Evolutionary conservation across 2,888 invertebrate species (phyloP), one percentile per base, ranked within the genome.

Genomic region (Mythimna vitellina): DNA sequence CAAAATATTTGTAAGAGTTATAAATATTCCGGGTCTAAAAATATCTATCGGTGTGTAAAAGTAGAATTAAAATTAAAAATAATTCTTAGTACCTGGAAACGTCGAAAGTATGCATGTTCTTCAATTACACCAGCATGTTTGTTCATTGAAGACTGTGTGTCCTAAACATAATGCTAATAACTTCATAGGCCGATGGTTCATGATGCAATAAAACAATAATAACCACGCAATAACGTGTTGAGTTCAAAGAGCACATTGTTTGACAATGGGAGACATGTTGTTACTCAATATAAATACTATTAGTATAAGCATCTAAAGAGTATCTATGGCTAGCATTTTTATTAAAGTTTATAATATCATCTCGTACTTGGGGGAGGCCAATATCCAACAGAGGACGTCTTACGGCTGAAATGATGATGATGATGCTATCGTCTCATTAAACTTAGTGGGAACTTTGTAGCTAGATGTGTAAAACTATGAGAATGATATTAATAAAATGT

Each of bases 161-260:
- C n/a, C 12, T 25, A 17, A 29, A 14, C 14, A 14, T 51, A 6
- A 51, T 51, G 49, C n/a, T 51, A 51, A 51, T n/a, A 29, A 51
- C 20, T n/a, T 32, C 22, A 51, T 17, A 54, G 22, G 57, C 9
- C 22, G 51, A 57, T 38, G 49, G n/a, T 1, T 1, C 49, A 14
- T 20, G 60, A 12, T 32, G 66, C 32, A 53, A 67, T 69, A 53
- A 20, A 65, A 62, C 56, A 60, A 60, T 56, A 25, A 60, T 38
- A 66, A 64, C 65, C 25, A 3, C 7, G n/a, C n/a, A 62, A 4
- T 54, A 46, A 68, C 20, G 25, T 64, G 25, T 35, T 35, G 42
- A 64, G 73, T 66, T 72, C 65, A 66, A 73, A 78, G 66, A 64
- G 64, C 35, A 73, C 10, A 76, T 68, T 54, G 65, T 51, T 63